Conservation (phyloP, 1,140 invertebrate genomes). For the Bombyx mori region DNA sequence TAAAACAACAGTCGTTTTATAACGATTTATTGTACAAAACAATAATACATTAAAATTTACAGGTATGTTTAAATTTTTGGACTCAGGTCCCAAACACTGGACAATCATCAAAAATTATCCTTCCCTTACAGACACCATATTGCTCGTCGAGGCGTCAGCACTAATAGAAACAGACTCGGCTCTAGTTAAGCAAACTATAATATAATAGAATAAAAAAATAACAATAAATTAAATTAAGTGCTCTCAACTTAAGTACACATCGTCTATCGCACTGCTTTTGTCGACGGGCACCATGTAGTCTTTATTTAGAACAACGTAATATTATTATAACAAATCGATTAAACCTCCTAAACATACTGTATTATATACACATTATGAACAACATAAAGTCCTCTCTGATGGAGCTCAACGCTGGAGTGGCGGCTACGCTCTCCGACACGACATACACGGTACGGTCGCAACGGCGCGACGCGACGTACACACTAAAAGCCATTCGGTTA, state of each 20-base stretch:
- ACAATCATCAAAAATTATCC: conserved; percentile 58
- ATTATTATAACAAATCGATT: conserved; percentile 58
- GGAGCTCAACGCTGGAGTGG: conserved; percentile 29
- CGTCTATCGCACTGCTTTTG: conserved; percentile 67
- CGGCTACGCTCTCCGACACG: conserved; percentile 5
- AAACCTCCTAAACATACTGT: conserved; percentile 69
- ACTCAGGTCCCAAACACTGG: conserved; percentile 68
- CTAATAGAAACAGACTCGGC: conserved; percentile 66
- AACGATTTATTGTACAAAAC: conserved; percentile 74
- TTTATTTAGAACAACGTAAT: conserved; percentile 66
- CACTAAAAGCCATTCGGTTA: conserved; percentile 45
- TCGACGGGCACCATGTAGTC: conserved; percentile 71
- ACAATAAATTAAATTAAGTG: conserved; percentile 69
- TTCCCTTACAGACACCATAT: conserved; percentile 69
- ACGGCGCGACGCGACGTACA: conserved; percentile 21
- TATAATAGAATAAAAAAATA: conserved; percentile 68
- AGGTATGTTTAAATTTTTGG: conserved; percentile 72
- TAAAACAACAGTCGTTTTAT: conserved; percentile 63
- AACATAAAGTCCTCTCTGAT: conserved; percentile 55
- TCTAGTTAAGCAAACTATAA: conserved; percentile 68
- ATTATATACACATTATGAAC: conserved; percentile 70
- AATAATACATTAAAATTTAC: conserved; percentile 74
- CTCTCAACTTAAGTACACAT: conserved; percentile 70
- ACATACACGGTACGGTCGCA: conserved; percentile 3
- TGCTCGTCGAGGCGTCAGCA: conserved; percentile 68